phyloP scores from a whole-genome alignment of 2,888 invertebrate genomes.

The Caenorhabditis zanzibari region DNA sequence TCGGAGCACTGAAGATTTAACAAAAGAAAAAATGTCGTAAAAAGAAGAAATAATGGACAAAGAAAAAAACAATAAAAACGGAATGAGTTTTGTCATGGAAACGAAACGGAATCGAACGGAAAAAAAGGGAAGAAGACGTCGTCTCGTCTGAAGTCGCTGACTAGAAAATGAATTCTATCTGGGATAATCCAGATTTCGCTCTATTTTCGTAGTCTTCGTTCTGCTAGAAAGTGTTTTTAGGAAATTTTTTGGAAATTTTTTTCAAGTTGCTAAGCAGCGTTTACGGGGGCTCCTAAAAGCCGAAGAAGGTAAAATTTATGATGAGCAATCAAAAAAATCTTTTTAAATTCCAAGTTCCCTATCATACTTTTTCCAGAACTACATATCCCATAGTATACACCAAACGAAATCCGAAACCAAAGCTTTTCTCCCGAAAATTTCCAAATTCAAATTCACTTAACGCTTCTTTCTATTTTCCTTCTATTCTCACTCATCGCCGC shows the following conservation, averaged over 20 bases:
- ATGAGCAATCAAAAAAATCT: no score
- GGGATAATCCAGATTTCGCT: constrained; percentile 37
- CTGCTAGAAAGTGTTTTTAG: no score
- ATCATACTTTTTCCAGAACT: neutral
- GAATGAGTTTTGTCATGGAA: constrained; percentile 42
- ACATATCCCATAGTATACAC: neutral
- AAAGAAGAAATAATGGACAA: neutral
- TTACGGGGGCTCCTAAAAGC: no score
- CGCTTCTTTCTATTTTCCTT: constrained; percentile 17
- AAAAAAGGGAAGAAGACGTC: neutral
- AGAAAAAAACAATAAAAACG: constrained; percentile 22
- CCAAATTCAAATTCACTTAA: constrained; percentile 62
- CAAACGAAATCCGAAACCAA: constrained; percentile 52
- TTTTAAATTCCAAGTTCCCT: neutral
- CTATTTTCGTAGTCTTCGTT: neutral
- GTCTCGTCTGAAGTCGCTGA: neutral
- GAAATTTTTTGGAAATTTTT: neutral
- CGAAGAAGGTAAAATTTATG: neutral
- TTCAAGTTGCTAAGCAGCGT: neutral
- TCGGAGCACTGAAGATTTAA: neutral
- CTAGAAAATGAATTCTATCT: constrained; percentile 10
- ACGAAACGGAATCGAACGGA: constrained; percentile 25
- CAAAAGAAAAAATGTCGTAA: neutral
- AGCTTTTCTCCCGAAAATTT: neutral
- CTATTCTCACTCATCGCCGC: constrained; percentile 5